These are phyloP conservation scores for Diarsia rubi DNA, from an alignment of 2,888 invertebrate genomes.

Conservation along the genomic window DNA sequence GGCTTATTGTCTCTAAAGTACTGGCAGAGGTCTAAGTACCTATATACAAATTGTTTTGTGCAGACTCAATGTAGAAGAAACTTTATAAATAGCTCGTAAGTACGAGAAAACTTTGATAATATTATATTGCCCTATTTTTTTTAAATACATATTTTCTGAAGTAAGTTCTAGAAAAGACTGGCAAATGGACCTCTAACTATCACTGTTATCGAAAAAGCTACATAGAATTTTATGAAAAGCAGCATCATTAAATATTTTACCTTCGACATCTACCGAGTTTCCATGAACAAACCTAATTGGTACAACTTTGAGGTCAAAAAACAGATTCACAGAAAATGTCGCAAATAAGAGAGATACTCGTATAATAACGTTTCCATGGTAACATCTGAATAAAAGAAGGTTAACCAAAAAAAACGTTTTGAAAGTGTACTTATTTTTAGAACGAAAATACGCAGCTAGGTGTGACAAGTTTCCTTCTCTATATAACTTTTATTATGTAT, in stretches of 20 bases:
- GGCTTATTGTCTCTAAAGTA: not conserved
- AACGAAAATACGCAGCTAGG: not conserved
- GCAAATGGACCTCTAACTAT: not conserved
- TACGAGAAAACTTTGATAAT: not conserved
- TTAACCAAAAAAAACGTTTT: not conserved
- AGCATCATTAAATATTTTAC: constrained; percentile 8
- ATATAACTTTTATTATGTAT: not conserved
- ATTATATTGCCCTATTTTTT: not conserved
- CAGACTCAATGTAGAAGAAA: not conserved
- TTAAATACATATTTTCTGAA: not conserved
- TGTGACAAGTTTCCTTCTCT: not conserved
- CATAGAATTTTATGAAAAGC: not conserved
- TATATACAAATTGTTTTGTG: not conserved
- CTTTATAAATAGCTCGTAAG: not conserved
- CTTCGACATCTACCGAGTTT: not conserved
- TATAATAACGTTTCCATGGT: not conserved
- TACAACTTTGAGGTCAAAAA: constrained; percentile 7
- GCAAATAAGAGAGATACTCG: not conserved
- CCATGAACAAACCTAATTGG: constrained; percentile 6
- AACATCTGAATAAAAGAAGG: not conserved
- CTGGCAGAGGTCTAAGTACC: not conserved
- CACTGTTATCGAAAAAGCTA: too few relatives aligned
- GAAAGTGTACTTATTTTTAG: not conserved
- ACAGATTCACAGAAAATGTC: constrained; percentile 10
- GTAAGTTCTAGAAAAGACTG: not conserved